Evolutionary conservation across 2,888 invertebrate species (phyloP).

Genomic region (Caenorhabditis drosophilae): DNA sequence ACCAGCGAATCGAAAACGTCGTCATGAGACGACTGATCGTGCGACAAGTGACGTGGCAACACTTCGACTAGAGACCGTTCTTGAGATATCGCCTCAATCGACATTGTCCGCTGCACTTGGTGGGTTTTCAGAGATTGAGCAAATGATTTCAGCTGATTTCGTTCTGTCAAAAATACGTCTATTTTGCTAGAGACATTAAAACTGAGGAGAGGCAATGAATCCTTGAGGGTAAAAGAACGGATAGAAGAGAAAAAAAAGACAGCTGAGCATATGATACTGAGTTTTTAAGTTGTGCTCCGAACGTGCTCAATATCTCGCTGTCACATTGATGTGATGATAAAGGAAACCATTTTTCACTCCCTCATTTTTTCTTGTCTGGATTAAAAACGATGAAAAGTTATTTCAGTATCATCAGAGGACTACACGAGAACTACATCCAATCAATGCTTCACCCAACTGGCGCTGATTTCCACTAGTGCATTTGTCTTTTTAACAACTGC

Average conservation of each 20-base stretch:
- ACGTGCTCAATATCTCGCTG: too few relatives aligned
- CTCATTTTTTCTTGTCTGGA: too few relatives aligned
- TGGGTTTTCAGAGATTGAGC: too few relatives aligned
- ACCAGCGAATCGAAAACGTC: slow-evolving; percentile 37
- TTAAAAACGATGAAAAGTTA: too few relatives aligned
- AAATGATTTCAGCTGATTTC: slow-evolving; percentile 1
- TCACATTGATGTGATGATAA: too few relatives aligned
- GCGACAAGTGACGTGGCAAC: slow-evolving; percentile 26
- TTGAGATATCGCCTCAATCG: slow-evolving; percentile 54
- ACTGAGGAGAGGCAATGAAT: too few relatives aligned
- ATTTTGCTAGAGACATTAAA: too few relatives aligned
- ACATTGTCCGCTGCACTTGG: slow-evolving; percentile 49
- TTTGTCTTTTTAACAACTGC: slow-evolving; percentile 34
- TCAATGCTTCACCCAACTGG: slow-evolving; percentile 26
- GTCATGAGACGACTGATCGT: neutral
- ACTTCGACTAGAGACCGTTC: slow-evolving; percentile 47
- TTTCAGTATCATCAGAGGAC: slow-evolving; percentile 39
- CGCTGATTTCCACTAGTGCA: slow-evolving; percentile 28
- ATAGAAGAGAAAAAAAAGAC: slow-evolving; percentile 5
- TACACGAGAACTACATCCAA: slow-evolving; percentile 17
- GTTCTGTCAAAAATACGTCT: neutral
- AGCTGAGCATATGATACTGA: neutral
- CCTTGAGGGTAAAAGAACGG: slow-evolving; percentile 34
- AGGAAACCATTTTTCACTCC: too few relatives aligned
- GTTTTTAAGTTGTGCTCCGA: too few relatives aligned